A percentile compares a stretch with the other conserved stretches of the same genome.
Evolutionary conservation across 1,140 invertebrate species (phyloP).

Genomic region (Drosophila auraria): DNA sequence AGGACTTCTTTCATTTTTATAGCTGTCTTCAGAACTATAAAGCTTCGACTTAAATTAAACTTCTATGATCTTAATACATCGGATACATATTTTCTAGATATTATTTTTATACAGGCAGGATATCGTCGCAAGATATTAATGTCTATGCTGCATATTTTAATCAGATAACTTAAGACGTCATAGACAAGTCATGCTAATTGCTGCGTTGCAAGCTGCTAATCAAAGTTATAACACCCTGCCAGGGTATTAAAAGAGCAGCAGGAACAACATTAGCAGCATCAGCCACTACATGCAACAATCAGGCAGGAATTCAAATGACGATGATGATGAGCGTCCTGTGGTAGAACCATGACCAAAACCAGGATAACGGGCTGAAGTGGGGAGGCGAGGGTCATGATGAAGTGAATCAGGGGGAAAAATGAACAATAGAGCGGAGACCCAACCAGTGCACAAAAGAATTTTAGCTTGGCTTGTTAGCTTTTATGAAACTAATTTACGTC

Average conservation of each 20-base stretch:
- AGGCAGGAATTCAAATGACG: conserved; percentile 39
- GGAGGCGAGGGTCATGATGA: background rate
- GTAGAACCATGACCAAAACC: conserved; percentile 1
- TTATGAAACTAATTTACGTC: conserved; percentile 52
- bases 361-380: background rate
- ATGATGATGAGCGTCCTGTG: conserved; percentile 33
- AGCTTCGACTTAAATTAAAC: too few relatives aligned
- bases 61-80: too few relatives aligned
- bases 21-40: too few relatives aligned
- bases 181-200: too few relatives aligned
- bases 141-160: too few relatives aligned
- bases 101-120: too few relatives aligned
- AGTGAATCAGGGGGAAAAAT: background rate
- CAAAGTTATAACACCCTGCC: background rate
- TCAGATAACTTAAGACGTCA: too few relatives aligned
- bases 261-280: conserved; percentile 10
- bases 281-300: conserved; percentile 38
- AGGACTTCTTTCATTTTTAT: too few relatives aligned
- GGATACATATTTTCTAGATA: too few relatives aligned
- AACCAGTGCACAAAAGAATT: conserved; percentile 36
- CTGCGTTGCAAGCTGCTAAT: background rate
- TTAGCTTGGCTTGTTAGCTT: conserved; percentile 24
- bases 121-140: too few relatives aligned
- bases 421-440: conserved; percentile 23
- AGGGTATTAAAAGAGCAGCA: background rate